Percentiles rank a stretch among this genome's conserved stretches.
phyloP scores from a whole-genome alignment of 2,113 vertebrate genomes.

The Onychostoma macrolepis region DNA sequence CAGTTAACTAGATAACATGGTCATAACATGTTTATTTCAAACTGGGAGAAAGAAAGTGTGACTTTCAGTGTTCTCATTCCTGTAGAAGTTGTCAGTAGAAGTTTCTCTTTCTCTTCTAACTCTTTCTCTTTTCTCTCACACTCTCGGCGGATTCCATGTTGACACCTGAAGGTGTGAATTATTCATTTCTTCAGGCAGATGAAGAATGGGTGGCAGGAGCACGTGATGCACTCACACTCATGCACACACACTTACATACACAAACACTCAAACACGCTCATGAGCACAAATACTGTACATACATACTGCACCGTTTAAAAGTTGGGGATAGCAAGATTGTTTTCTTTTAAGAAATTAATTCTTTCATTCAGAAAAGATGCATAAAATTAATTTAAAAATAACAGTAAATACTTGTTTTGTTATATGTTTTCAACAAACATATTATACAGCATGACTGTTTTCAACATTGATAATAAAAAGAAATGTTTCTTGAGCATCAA shows the following conservation, averaged over 20 bases:
- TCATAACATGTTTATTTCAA: background rate
- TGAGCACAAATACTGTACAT: background rate
- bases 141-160: conserved; percentile 14
- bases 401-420: background rate
- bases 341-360: background rate
- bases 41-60: background rate
- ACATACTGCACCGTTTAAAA: background rate
- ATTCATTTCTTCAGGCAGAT: conserved; percentile 71
- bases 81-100: background rate
- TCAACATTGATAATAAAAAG: background rate
- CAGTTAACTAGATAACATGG: background rate
- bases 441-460: background rate
- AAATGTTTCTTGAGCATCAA: background rate
- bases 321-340: background rate
- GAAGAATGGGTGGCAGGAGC: conserved; percentile 69
- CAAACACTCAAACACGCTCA: background rate
- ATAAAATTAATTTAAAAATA: background rate
- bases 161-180: conserved; percentile 72
- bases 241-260: background rate
- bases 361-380: background rate
- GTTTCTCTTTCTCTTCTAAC: conserved; percentile 8
- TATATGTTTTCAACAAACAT: background rate
- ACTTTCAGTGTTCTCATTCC: background rate
- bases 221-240: conserved; percentile 46
- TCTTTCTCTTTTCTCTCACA: conserved; percentile 4